A percentile compares a stretch with the other conserved stretches of the same genome.
These are phyloP conservation scores for Cylloceria caligata DNA, from an alignment of 2,888 invertebrate genomes.

Conservation along the genomic window DNA sequence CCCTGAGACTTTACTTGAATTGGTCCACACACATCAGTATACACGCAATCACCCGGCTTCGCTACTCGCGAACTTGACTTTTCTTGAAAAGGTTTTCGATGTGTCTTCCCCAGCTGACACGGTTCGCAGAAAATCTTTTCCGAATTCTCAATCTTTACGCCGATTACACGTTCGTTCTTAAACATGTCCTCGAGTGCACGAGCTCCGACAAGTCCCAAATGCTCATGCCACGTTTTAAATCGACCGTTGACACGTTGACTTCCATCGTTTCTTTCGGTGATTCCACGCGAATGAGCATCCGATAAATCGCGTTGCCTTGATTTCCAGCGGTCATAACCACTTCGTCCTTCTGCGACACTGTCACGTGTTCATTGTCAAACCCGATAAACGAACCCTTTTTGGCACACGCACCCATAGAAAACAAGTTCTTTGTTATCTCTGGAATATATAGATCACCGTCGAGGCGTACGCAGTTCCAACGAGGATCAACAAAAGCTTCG, in stretches of 20 bases:
- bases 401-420: slow-evolving; percentile 42
- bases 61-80: not conserved
- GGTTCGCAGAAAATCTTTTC: slow-evolving; percentile 69
- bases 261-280: too few species aligned
- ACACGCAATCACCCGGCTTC: slow-evolving; percentile 56
- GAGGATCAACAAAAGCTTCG: slow-evolving; percentile 18
- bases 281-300: slow-evolving; percentile 46
- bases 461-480: slow-evolving; percentile 17
- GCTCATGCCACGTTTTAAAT: too few species aligned
- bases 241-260: too few species aligned
- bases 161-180: slow-evolving; percentile 38
- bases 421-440: slow-evolving; percentile 53
- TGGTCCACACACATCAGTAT: slow-evolving; percentile 58
- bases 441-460: slow-evolving; percentile 45
- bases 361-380: slow-evolving; percentile 34
- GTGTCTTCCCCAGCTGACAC: too few species aligned
- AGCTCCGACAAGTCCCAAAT: slow-evolving; percentile 58
- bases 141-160: slow-evolving; percentile 29
- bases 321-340: too few species aligned
- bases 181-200: slow-evolving; percentile 60
- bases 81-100: slow-evolving; percentile 59
- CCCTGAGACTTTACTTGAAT: slow-evolving; percentile 36
- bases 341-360: too few species aligned
- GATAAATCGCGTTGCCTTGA: too few species aligned
- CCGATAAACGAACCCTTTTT: slow-evolving; percentile 16